Evolutionary conservation across 2,797 vertebrate species (phyloP).

Genomic region (Limnodromus scolopaceus): DNA sequence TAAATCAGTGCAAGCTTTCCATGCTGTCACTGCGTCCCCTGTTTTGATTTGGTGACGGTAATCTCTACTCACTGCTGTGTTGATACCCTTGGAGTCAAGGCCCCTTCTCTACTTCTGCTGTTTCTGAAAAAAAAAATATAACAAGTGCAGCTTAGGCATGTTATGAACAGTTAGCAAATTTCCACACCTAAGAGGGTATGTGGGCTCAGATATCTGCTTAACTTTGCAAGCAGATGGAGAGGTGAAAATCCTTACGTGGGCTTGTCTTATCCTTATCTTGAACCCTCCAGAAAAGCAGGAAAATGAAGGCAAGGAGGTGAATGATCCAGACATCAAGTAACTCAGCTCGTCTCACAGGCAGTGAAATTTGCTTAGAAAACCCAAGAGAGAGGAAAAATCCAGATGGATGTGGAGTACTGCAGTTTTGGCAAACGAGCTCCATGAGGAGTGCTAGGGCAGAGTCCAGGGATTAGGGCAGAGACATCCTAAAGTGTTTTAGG

Average conservation of each 20-base stretch:
- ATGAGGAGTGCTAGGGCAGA: background rate
- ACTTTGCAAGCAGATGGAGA: slow-evolving; percentile 36
- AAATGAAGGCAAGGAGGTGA: background rate
- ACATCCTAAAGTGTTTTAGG: background rate
- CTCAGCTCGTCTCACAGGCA: background rate
- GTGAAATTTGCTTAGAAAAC: slow-evolving; percentile 1
- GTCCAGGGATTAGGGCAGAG: fast-evolving
- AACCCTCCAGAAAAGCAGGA: background rate
- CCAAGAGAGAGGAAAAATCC: background rate
- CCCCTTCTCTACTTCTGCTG: background rate
- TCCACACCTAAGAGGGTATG: slow-evolving; percentile 1
- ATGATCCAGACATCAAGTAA: background rate
- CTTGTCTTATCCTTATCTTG: background rate
- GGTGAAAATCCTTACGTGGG: background rate
- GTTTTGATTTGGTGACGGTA: background rate
- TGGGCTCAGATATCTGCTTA: slow-evolving; percentile 17
- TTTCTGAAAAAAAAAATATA: background rate
- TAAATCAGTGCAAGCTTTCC: slow-evolving; percentile 43
- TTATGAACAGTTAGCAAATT: slow-evolving; percentile 48
- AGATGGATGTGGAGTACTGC: background rate
- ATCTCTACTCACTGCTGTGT: slow-evolving; percentile 13
- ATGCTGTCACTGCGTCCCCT: background rate
- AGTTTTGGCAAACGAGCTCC: background rate
- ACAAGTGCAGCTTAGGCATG: slow-evolving; percentile 20
- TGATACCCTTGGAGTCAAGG: background rate